Evolutionary conservation across 2,888 invertebrate genomes (phyloP).

Genomic region (Chrysotoxum bicinctum): DNA sequence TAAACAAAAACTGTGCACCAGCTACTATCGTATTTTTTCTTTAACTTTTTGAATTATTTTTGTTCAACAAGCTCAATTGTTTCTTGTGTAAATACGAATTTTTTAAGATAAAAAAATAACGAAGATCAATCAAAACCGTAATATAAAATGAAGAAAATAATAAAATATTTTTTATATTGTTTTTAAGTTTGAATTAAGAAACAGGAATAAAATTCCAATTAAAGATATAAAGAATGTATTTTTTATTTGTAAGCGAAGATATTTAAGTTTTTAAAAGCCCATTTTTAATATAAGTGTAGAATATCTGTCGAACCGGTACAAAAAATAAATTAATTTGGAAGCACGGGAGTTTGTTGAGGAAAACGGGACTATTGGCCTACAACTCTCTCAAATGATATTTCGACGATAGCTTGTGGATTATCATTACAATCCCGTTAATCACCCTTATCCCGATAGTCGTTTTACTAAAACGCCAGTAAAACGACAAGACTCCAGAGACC

Average conservation of each 20-base stretch:
- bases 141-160: conserved; percentile 30
- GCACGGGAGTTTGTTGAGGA: too few species aligned
- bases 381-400: too few species aligned
- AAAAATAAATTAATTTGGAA: too few species aligned
- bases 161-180: conserved; percentile 66
- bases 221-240: neutral
- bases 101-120: conserved; percentile 29
- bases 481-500: too few species aligned
- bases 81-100: conserved; percentile 57
- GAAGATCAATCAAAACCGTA: conserved; percentile 20
- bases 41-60: conserved; percentile 10
- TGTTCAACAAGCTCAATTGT: conserved; percentile 14
- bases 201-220: conserved; percentile 67
- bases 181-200: conserved; percentile 70
- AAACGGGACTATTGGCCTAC: too few species aligned
- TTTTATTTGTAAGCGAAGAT: neutral
- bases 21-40: neutral
- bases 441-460: too few species aligned
- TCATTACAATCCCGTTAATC: too few species aligned
- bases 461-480: too few species aligned
- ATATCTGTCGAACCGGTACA: too few species aligned
- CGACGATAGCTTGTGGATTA: too few species aligned
- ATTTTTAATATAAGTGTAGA: too few species aligned
- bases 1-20: neutral
- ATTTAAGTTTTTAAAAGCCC: neutral